Evolutionary conservation across 2,888 invertebrate genomes (phyloP), one percentile per base, ranked within the genome.

Genomic region (Troilus luridus): DNA sequence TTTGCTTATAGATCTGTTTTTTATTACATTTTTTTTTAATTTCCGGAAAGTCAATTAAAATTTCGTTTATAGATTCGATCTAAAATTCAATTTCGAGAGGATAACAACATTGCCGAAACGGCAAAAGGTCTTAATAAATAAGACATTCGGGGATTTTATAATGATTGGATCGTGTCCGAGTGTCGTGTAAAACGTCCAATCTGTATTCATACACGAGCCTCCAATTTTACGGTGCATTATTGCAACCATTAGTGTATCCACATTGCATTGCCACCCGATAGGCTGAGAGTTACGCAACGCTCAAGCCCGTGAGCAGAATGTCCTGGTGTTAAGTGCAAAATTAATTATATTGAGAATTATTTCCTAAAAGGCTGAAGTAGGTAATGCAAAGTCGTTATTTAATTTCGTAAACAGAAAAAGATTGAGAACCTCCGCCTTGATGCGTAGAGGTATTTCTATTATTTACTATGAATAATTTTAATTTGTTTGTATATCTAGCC

Each of bases 121-220:
- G 41, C 72, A 77, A 67, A 67, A 67, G 67, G 3, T 14, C 3
- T 24, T 5, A 27, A 77, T 77, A 77, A 77, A 77, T 27, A 77
- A 77, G 72, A 77, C 72, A 77, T 77, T 77, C 17, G 27, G 72
- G 5, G 41, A 41, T 77, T 77, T 77, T 77, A 77, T 77, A 77
- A 77, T 77, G 72, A 77, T 77, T 77, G 72, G 72, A 41, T 77
- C 72, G 72, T 77, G 72, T 0, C 72, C 12, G 9, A 8, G 72
- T 0, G 17, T 19, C 41, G 19, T 7, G 24, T 17, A 41, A 77
- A 77, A 77, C 12, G 24, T 8, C 12, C 85, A 0, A 56, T 85
- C 56, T 56, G 85, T 85, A 85, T 85, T 85, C 85, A 85, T 85
- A 85, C 85, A 56, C 85, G 85, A 58, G 85, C 54, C 85, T 85